phyloP scores from a whole-genome alignment of 2,797 vertebrate species.

The Euthynnus affinis region DNA sequence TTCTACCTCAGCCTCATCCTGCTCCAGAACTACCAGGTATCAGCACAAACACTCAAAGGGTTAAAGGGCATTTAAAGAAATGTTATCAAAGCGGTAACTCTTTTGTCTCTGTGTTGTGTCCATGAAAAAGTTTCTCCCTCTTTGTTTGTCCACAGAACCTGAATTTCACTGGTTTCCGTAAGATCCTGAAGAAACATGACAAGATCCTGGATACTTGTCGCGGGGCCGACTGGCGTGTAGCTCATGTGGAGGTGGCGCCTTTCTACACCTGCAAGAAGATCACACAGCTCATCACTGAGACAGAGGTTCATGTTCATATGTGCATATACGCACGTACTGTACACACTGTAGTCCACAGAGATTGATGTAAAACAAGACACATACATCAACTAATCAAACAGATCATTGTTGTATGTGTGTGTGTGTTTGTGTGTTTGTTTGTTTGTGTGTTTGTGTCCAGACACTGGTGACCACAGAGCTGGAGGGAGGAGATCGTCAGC shows the following conservation, averaged over 20 bases:
- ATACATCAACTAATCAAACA: too few species aligned
- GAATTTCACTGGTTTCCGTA: slow-evolving; percentile 98
- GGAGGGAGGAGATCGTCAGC: slow-evolving; percentile 97
- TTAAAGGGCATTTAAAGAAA: background rate
- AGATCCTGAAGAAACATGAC: slow-evolving; percentile 99
- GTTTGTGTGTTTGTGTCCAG: slow-evolving; percentile 72
- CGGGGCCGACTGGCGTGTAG: slow-evolving; percentile 96
- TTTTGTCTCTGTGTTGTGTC: background rate
- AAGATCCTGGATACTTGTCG: slow-evolving; percentile 97
- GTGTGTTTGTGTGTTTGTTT: too few species aligned
- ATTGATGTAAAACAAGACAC: background rate
- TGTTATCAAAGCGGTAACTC: background rate
- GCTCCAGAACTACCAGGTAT: slow-evolving; percentile 95
- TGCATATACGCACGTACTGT: background rate
- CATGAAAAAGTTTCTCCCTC: background rate
- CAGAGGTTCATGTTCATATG: slow-evolving; percentile 86
- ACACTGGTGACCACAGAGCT: slow-evolving; percentile 96
- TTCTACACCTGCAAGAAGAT: slow-evolving; percentile 99
- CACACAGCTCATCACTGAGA: slow-evolving; percentile 97
- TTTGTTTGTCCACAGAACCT: slow-evolving; percentile 87
- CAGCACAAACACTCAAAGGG: background rate
- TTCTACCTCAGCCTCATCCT: slow-evolving; percentile 98
- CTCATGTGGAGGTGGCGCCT: slow-evolving; percentile 96
- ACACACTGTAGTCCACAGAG: background rate
- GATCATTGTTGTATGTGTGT: slow-evolving; percentile 17